These are phyloP conservation scores for Marronus borbonicus DNA, from an alignment of 2,888 invertebrate genomes.

Conservation along the genomic window DNA sequence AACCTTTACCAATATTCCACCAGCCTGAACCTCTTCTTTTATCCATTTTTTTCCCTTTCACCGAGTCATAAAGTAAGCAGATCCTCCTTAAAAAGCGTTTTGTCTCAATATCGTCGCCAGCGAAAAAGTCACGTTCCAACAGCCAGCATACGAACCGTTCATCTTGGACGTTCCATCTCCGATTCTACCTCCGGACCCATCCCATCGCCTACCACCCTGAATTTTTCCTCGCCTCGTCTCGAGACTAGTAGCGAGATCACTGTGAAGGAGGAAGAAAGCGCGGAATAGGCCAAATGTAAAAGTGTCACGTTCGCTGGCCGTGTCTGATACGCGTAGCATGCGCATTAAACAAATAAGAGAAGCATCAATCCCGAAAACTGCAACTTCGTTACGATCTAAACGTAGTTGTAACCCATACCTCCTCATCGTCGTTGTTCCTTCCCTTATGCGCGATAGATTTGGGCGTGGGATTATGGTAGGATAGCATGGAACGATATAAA, in stretches of 20 bases:
- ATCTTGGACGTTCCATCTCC: slow-evolving; percentile 49
- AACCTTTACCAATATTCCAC: no score
- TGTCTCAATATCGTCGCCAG: slow-evolving; percentile 60
- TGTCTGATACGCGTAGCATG: slow-evolving; percentile 48
- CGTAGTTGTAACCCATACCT: slow-evolving; percentile 30
- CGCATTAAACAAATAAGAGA: slow-evolving; percentile 60
- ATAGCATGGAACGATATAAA: background rate
- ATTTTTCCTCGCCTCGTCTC: background rate
- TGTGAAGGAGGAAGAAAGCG: background rate
- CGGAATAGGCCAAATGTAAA: slow-evolving; percentile 65
- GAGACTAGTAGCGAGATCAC: background rate
- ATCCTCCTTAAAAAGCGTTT: slow-evolving; percentile 47
- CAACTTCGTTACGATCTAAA: slow-evolving; percentile 50
- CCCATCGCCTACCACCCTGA: background rate
- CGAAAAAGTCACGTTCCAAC: slow-evolving; percentile 60
- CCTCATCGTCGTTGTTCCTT: background rate
- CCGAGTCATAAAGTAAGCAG: slow-evolving; percentile 45
- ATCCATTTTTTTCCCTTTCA: background rate
- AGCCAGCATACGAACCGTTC: slow-evolving; percentile 13
- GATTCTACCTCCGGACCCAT: no score
- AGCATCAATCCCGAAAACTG: slow-evolving; percentile 56
- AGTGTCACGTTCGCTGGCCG: slow-evolving; percentile 65
- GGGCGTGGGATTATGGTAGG: background rate
- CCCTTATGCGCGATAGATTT: background rate
- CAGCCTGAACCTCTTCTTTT: no score